Evolutionary conservation across 2,113 vertebrate genomes (phyloP).

Genomic region (Kryptolebias marmoratus): DNA sequence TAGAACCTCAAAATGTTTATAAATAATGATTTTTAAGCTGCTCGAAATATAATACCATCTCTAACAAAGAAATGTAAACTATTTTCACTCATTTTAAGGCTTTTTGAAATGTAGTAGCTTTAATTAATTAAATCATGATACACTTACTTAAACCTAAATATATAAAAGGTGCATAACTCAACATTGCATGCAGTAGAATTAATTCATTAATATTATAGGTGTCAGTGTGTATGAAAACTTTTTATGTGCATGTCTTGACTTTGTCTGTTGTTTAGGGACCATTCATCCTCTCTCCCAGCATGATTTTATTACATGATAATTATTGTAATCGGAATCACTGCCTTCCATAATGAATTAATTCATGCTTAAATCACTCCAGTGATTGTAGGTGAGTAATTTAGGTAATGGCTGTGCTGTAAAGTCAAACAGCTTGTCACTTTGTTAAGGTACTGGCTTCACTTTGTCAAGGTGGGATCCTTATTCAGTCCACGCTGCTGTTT

Average conservation of each 20-base stretch:
- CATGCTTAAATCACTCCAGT: conserved; percentile 1
- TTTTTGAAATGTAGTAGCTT: conserved; percentile 15
- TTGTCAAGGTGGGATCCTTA: background rate
- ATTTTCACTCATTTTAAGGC: no score
- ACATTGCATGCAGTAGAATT: conserved; percentile 30
- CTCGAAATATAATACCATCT: no score
- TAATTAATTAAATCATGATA: background rate
- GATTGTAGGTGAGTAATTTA: conserved; percentile 27
- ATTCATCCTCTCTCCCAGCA: no score
- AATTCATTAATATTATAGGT: no score
- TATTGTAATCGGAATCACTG: background rate
- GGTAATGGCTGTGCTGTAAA: background rate
- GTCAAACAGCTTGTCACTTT: background rate
- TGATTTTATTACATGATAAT: background rate
- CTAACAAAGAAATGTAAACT: no score
- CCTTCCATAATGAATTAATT: conserved; percentile 6
- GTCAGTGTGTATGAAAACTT: no score
- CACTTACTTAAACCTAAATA: no score
- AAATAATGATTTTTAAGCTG: no score
- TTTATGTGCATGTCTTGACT: no score
- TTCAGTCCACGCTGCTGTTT: background rate
- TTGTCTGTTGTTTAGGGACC: no score
- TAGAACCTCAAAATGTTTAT: background rate
- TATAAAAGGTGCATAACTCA: conserved; percentile 13
- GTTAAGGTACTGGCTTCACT: background rate